Percentiles rank a stretch among this genome's conserved stretches.
phyloP scores from a whole-genome alignment of 2,888 invertebrate genomes.

The Zygaena filipendulae region DNA sequence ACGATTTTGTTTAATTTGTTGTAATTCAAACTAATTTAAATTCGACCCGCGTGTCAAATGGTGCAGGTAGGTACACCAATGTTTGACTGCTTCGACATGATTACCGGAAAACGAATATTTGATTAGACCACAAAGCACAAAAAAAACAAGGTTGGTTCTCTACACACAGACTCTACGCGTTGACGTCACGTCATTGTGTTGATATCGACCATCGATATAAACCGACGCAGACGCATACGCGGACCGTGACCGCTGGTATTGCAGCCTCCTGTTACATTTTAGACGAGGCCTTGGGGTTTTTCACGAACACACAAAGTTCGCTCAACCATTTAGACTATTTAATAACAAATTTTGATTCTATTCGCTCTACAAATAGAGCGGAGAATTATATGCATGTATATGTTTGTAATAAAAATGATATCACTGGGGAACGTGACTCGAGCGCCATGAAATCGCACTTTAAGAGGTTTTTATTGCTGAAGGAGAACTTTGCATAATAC shows the following conservation, averaged over 20 bases:
- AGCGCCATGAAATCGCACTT: constrained; percentile 12
- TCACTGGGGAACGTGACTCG: constrained; percentile 8
- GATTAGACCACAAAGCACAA: constrained; percentile 3
- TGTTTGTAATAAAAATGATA: constrained; percentile 12
- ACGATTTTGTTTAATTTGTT: no score
- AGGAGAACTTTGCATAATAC: constrained; percentile 27
- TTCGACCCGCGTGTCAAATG: no score
- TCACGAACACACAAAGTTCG: constrained; percentile 23
- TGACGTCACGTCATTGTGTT: constrained; percentile 31
- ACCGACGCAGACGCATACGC: constrained; percentile 14
- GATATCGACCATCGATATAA: constrained; percentile 10
- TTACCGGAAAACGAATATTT: constrained; percentile 1
- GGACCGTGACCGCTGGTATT: constrained; percentile 31
- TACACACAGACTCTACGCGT: constrained; percentile 1
- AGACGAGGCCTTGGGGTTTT: constrained; percentile 53
- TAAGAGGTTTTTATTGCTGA: constrained; percentile 7
- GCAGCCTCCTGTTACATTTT: constrained; percentile 39
- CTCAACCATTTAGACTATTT: constrained; percentile 11
- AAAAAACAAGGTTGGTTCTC: constrained; percentile 3
- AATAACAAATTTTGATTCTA: constrained; percentile 4
- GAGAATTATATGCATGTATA: no score
- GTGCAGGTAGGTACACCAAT: no score
- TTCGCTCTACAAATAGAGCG: constrained; percentile 18
- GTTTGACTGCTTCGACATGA: no score
- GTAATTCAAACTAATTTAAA: no score